These are phyloP conservation scores for Drosophila multiciliata DNA, from an alignment of 2,888 invertebrate genomes.

Conservation along the genomic window DNA sequence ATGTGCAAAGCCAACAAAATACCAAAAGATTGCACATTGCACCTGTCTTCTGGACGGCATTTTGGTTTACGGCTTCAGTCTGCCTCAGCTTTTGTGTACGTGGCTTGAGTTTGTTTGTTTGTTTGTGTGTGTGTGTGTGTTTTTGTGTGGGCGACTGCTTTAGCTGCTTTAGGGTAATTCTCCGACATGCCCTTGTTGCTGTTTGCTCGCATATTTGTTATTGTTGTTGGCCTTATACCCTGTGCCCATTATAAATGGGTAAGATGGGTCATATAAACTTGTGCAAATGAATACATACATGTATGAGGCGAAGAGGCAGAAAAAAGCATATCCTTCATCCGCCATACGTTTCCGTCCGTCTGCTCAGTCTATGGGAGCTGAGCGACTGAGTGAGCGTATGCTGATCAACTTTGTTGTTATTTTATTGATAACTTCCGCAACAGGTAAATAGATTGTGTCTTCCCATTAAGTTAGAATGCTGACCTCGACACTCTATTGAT, in stretches of 20 bases:
- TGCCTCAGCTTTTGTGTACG: slow-evolving; percentile 53
- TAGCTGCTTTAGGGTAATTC: slow-evolving; percentile 51
- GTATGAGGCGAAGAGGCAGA: not conserved
- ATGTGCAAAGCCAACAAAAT: slow-evolving; percentile 83
- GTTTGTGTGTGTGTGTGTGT: slow-evolving; percentile 13
- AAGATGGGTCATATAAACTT: not conserved
- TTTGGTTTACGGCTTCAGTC: slow-evolving; percentile 67
- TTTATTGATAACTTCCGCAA: not conserved
- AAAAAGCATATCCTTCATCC: not conserved
- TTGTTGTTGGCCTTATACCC: slow-evolving; percentile 30
- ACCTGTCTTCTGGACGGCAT: slow-evolving; percentile 70
- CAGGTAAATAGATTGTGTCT: not conserved
- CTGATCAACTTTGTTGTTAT: not conserved
- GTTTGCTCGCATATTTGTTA: slow-evolving; percentile 30
- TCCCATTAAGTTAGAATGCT: not conserved
- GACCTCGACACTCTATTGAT: not conserved
- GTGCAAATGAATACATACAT: not conserved
- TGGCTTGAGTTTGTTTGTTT: slow-evolving; percentile 19
- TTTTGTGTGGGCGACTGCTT: slow-evolving; percentile 17
- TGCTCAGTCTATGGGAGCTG: not conserved
- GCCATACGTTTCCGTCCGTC: not conserved
- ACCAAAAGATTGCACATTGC: slow-evolving; percentile 79
- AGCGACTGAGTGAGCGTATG: not conserved
- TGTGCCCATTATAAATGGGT: not conserved
- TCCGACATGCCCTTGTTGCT: slow-evolving; percentile 58